A percentile compares a stretch with the other conserved stretches of the same genome.
phyloP scores from a whole-genome alignment of 2,113 vertebrate species.

The Ptyas mucosa region DNA sequence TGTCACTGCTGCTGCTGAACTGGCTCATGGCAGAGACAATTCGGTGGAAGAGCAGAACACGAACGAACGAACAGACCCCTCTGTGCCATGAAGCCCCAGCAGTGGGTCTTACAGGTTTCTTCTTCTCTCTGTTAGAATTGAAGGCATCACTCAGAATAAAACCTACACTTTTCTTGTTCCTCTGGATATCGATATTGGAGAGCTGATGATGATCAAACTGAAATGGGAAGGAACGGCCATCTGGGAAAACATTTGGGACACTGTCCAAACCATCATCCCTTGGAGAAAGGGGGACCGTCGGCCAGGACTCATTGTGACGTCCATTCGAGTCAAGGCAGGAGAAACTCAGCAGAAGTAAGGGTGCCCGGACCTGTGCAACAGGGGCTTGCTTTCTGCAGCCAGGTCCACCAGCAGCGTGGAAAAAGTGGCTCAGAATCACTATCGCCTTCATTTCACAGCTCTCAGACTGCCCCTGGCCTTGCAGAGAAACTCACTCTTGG shows the following conservation, averaged over 20 bases:
- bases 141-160: slow-evolving; percentile 78
- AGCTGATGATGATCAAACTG: slow-evolving; percentile 81
- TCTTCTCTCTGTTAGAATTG: slow-evolving; percentile 59
- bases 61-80: background rate
- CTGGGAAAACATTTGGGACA: slow-evolving; percentile 86
- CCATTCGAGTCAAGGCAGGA: slow-evolving; percentile 82
- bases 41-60: background rate
- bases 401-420: background rate
- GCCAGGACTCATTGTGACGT: slow-evolving; percentile 74
- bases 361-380: background rate
- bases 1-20: background rate
- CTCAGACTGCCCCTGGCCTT: background rate
- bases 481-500: background rate
- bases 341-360: slow-evolving; percentile 88
- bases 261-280: slow-evolving; percentile 78
- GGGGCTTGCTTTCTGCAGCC: background rate
- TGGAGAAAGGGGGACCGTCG: slow-evolving; percentile 66
- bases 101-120: background rate
- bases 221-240: slow-evolving; percentile 79
- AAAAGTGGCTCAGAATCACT: background rate
- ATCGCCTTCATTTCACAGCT: background rate
- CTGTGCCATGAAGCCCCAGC: background rate
- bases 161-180: slow-evolving; percentile 87
- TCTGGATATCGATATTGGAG: slow-evolving; percentile 83
- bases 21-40: background rate